Conservation (phyloP, 2,888 invertebrate genomes). For the Tolmerus cingulatus region DNA sequence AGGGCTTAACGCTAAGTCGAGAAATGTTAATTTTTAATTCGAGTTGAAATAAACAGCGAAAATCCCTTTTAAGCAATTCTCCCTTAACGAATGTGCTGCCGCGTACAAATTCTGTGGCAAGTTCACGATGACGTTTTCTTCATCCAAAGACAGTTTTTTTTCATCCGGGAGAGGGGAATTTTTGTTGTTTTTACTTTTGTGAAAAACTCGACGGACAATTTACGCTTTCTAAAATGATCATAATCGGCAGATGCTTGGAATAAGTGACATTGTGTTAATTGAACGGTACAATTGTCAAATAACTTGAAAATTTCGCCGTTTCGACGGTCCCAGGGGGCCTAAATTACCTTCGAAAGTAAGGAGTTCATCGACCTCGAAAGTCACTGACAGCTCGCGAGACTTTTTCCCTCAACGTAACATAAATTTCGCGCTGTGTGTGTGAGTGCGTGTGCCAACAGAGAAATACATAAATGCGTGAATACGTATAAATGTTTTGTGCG, state of each 20-base stretch:
- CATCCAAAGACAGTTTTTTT: neutral
- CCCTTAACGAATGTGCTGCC: slow-evolving; percentile 31
- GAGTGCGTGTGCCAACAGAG: neutral
- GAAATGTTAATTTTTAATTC: too few species aligned
- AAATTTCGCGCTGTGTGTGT: neutral
- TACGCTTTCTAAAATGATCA: slow-evolving; percentile 27
- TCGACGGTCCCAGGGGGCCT: neutral
- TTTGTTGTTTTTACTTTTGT: slow-evolving; percentile 44
- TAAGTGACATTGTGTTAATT: neutral
- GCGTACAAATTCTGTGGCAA: neutral
- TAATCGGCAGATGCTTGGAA: neutral
- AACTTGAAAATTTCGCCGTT: neutral
- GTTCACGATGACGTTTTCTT: neutral
- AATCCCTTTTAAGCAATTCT: neutral
- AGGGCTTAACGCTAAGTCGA: too few species aligned
- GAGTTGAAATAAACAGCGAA: too few species aligned
- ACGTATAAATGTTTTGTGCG: neutral
- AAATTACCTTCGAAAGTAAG: slow-evolving; percentile 29
- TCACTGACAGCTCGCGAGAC: slow-evolving; percentile 46
- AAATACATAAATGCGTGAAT: neutral
- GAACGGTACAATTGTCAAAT: neutral
- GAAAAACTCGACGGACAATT: slow-evolving; percentile 34
- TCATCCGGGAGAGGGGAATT: slow-evolving; percentile 39
- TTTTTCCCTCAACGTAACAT: slow-evolving; percentile 17
- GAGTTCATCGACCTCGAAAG: slow-evolving; percentile 49